These are phyloP conservation scores for Galaxias olidus DNA, from an alignment of 2,797 vertebrate species.

Conservation along the genomic window DNA sequence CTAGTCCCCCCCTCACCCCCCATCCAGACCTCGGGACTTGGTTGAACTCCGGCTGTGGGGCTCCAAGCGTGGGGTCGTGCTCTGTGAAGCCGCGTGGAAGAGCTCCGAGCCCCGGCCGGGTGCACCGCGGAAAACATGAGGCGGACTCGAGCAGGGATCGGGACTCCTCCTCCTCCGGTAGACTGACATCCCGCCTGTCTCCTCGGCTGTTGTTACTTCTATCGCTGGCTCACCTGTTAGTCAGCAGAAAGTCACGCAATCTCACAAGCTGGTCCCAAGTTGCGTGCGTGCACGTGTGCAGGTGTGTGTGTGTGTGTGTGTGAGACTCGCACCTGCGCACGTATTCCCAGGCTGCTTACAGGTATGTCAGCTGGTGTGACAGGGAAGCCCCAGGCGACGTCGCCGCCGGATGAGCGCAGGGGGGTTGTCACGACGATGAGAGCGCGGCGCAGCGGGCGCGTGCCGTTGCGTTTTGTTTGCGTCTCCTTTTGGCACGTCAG, in stretches of 20 bases:
- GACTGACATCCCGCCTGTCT: constrained; percentile 20
- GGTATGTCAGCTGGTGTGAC: constrained; percentile 39
- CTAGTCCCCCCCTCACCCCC: too few species aligned
- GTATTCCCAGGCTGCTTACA: constrained; percentile 24
- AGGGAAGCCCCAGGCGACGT: constrained; percentile 20
- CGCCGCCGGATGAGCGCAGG: constrained; percentile 11
- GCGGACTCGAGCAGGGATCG: constrained; percentile 12
- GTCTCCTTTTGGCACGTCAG: constrained; percentile 18
- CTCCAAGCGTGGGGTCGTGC: too few species aligned
- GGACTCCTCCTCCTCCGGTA: constrained; percentile 20
- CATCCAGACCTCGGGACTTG: too few species aligned
- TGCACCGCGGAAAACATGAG: constrained; percentile 15
- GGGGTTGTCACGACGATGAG: constrained; percentile 20
- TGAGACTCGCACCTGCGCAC: background rate
- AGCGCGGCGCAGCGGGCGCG: too few species aligned
- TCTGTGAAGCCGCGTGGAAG: too few species aligned
- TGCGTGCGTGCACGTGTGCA: constrained; percentile 18
- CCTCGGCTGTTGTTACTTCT: background rate
- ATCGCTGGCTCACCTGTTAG: constrained; percentile 14
- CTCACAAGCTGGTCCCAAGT: too few species aligned
- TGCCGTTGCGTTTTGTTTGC: constrained; percentile 14
- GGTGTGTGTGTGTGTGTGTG: constrained; percentile 3
- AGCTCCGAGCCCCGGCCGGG: too few species aligned
- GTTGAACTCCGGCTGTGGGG: too few species aligned
- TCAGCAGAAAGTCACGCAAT: constrained; percentile 9